Base-by-base conservation (phyloP, 2,113 vertebrate species). In the Ovis aries region DNA sequence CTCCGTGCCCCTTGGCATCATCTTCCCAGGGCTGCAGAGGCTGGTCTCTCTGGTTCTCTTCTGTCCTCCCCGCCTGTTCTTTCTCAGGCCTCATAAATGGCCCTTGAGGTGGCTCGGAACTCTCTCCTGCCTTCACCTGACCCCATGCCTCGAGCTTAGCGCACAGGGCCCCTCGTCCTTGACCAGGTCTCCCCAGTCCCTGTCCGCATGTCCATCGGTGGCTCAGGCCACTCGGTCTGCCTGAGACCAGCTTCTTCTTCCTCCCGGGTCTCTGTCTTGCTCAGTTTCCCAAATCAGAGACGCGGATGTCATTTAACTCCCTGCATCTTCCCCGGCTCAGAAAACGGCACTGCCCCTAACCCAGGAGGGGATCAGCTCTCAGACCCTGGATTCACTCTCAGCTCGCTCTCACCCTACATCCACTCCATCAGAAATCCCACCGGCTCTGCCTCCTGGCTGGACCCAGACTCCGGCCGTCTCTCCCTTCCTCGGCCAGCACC, bases 171-270 rank as follows among this genome's bases (percentile, higher is more conserved):
- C 29, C 45, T 25, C 1, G 0, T 12, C 27, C 52, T 15, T 67
- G 40, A 25, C 3, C 4, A n/a, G n/a, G 84, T 25, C 43, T 78
- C n/a, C 64, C 50, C 4, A 8, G 53, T 33, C 15, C 62, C 59
- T 7, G 31, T n/a, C 53, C 2, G 10, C 3, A 15, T 25, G n/a
- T 16, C n/a, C 15, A 0, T 10, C 0, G 1, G 3, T 17, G 64
- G 7, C 19, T 36, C 13, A 2, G 31, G 55, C 15, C 77, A 2
- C 7, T 3, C 0, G 6, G 45, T 7, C 67, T 21, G 17, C 57
- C 59, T 15, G 27, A 81, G 43, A 43, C 27, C 81, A 29, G 82
- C 31, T 48, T 55, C 62, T 33, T 74, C 57, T 19, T 13, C 53
- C 40, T 92, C 53, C 60, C 1, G 1, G 12, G 29, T 31, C 95